phyloP scores from a whole-genome alignment of 2,888 invertebrate species.

The Ormyrus thymus region DNA sequence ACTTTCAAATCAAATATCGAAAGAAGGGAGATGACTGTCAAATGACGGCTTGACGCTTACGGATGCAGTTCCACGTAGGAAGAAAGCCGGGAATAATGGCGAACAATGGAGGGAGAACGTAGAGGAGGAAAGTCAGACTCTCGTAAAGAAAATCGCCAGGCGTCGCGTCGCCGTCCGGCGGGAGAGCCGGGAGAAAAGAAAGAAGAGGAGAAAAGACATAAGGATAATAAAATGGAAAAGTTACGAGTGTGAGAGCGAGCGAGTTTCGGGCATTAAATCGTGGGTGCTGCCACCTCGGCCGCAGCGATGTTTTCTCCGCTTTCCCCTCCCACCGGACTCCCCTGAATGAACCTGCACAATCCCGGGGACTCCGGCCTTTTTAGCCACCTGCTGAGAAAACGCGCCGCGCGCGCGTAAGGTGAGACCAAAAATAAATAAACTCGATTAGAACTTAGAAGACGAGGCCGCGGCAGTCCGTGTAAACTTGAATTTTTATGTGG shows the following conservation, averaged over 20 bases:
- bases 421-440: conserved; percentile 46
- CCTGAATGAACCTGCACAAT: conserved; percentile 45
- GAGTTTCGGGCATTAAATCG: conserved; percentile 12
- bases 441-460: conserved; percentile 44
- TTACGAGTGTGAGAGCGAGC: conserved; percentile 37
- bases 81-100: conserved; percentile 7
- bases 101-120: conserved; percentile 16
- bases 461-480: not conserved
- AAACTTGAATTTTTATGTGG: conserved; percentile 23
- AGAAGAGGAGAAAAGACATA: conserved; percentile 1
- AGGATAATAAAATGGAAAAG: conserved; percentile 44
- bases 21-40: conserved; percentile 21
- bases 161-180: too few species aligned
- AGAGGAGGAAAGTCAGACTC: conserved; percentile 23
- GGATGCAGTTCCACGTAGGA: conserved; percentile 9
- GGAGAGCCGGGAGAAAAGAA: too few species aligned
- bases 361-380: conserved; percentile 8
- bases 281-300: not conserved
- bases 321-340: not conserved
- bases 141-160: conserved; percentile 25
- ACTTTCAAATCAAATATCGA: conserved; percentile 23
- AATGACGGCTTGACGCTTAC: not conserved
- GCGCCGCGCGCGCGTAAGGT: conserved; percentile 25
- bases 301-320: not conserved
- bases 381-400: conserved; percentile 53